Evolutionary conservation across 2,888 invertebrate species (phyloP).

Genomic region (Chesias legatella): DNA sequence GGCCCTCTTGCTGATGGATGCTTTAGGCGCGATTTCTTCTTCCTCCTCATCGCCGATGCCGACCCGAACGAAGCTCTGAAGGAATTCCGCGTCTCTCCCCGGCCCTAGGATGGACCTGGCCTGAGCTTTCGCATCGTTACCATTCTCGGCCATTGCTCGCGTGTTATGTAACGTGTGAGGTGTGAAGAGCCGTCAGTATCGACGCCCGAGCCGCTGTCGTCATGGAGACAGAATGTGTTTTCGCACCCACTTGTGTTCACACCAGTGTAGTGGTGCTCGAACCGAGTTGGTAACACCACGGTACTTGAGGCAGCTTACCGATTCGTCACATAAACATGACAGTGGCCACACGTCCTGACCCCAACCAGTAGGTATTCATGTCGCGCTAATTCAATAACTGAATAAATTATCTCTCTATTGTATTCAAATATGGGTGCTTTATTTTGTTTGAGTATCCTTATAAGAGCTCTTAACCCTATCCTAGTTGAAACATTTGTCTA

Average conservation of each 20-base stretch:
- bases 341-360: no score
- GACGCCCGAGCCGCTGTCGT: conserved; percentile 68
- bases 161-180: conserved; percentile 56
- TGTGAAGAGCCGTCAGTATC: conserved; percentile 63
- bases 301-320: conserved; percentile 10
- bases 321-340: no score
- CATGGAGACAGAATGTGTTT: conserved; percentile 69
- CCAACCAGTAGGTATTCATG: no score
- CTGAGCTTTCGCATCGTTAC: conserved; percentile 68
- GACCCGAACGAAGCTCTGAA: conserved; percentile 89
- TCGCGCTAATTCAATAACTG: no score
- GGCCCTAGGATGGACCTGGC: conserved; percentile 83
- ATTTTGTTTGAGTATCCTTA: no score
- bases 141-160: conserved; percentile 44
- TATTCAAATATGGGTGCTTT: no score
- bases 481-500: no score
- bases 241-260: conserved; percentile 58
- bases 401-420: no score
- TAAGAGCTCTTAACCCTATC: no score
- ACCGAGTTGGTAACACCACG: conserved; percentile 27
- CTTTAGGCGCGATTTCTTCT: conserved; percentile 63
- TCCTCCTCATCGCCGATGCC: conserved; percentile 81
- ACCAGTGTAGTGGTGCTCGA: conserved; percentile 37
- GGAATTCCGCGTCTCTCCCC: conserved; percentile 85
- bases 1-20: conserved; percentile 67